These are phyloP conservation scores for Lochmaea crataegi DNA, from an alignment of 2,888 invertebrate genomes.

Conservation along the genomic window DNA sequence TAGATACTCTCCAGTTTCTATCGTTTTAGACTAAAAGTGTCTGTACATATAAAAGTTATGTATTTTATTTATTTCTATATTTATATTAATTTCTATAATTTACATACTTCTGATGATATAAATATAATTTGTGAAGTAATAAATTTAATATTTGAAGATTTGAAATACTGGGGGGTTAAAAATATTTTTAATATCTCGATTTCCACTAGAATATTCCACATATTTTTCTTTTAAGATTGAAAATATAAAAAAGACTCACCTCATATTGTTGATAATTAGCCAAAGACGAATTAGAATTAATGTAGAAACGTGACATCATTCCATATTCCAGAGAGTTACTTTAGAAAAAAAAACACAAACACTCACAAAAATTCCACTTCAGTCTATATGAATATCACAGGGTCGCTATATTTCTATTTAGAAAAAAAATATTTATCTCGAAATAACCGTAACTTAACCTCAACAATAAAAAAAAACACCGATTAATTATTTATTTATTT, in stretches of 20 bases:
- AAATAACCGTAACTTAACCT: not conserved
- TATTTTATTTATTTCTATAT: too few species aligned
- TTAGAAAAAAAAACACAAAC: constrained; percentile 43
- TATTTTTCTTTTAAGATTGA: not conserved
- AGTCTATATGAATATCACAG: constrained; percentile 39
- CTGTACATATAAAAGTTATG: too few species aligned
- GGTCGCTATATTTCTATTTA: not conserved
- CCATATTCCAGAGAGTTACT: constrained; percentile 55
- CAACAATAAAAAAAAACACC: not conserved
- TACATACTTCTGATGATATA: too few species aligned
- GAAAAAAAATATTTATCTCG: not conserved
- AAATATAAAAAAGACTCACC: constrained; percentile 56
- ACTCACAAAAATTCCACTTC: constrained; percentile 46
- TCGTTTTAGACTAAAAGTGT: too few species aligned
- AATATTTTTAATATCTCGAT: too few species aligned
- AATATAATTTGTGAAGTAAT: too few species aligned
- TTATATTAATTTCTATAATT: too few species aligned
- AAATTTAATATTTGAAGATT: too few species aligned
- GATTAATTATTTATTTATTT: constrained; percentile 14
- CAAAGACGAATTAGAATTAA: constrained; percentile 63
- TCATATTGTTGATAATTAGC: constrained; percentile 65
- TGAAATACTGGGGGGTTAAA: too few species aligned
- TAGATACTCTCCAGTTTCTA: too few species aligned
- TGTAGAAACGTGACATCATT: constrained; percentile 65
- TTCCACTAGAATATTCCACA: too few species aligned